These are phyloP conservation scores for Choristoneura rosaceana DNA, from an alignment of 2,888 invertebrate species.

Conservation along the genomic window DNA sequence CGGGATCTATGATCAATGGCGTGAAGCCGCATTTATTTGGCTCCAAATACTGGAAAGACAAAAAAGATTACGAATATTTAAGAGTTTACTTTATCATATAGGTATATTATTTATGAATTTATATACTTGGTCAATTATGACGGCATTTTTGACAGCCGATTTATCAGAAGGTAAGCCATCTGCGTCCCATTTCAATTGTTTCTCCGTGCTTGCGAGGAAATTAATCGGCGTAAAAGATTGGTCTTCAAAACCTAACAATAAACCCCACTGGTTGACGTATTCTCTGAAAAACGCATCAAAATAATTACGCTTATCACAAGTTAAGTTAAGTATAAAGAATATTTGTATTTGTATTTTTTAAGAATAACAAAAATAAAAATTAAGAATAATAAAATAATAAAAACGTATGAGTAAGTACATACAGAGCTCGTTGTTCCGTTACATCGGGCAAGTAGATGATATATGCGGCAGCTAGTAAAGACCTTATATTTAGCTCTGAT, in stretches of 20 bases:
- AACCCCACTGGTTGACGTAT: slow-evolving; percentile 79
- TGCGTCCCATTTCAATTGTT: slow-evolving; percentile 93
- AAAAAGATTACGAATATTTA: not conserved
- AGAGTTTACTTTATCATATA: not conserved
- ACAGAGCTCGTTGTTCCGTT: slow-evolving; percentile 89
- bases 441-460: slow-evolving; percentile 90
- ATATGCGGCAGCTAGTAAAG: slow-evolving; percentile 91
- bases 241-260: slow-evolving; percentile 73
- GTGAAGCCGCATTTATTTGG: slow-evolving; percentile 83
- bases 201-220: slow-evolving; percentile 77
- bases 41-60: slow-evolving; percentile 59
- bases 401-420: slow-evolving; percentile 37
- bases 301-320: too few species aligned
- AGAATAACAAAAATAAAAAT: too few species aligned
- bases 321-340: too few species aligned
- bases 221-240: slow-evolving; percentile 71
- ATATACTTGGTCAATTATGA: slow-evolving; percentile 90
- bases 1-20: slow-evolving; percentile 96
- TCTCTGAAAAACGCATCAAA: slow-evolving; percentile 57
- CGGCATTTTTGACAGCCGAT: slow-evolving; percentile 92
- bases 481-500: slow-evolving; percentile 86
- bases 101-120: not conserved
- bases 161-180: slow-evolving; percentile 93
- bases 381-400: too few species aligned
- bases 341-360: too few species aligned